These are phyloP conservation scores for Chouioia cunea DNA, from an alignment of 2,888 invertebrate genomes.

Conservation along the genomic window DNA sequence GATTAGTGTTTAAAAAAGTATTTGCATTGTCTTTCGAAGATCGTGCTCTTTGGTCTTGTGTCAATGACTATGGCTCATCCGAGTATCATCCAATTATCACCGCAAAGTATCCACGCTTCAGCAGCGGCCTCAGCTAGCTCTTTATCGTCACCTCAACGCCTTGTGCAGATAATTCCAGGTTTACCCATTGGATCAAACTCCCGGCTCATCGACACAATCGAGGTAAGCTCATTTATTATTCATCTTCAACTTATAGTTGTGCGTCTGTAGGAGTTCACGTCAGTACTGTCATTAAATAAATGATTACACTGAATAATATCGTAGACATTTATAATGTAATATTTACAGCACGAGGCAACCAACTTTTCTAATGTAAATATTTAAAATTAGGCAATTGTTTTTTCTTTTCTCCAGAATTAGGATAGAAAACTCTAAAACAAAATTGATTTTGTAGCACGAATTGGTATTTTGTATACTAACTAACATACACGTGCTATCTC, in stretches of 20 bases:
- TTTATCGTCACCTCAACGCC: constrained; percentile 56
- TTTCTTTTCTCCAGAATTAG: no score
- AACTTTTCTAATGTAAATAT: no score
- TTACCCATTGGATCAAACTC: constrained; percentile 56
- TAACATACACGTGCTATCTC: no score
- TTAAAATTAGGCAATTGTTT: no score
- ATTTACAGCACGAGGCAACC: no score
- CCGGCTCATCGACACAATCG: constrained; percentile 62
- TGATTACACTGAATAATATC: no score
- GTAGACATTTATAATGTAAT: no score
- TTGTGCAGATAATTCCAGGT: constrained; percentile 48
- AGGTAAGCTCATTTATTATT: constrained; percentile 51
- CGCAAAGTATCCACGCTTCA: constrained; percentile 23
- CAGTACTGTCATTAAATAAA: no score
- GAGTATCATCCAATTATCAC: constrained; percentile 39
- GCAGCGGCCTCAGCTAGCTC: constrained; percentile 50
- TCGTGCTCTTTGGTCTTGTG: constrained; percentile 52
- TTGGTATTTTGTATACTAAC: no score
- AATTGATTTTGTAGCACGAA: no score
- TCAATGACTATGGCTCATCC: constrained; percentile 53
- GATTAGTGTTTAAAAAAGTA: neutral
- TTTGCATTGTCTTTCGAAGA: constrained; percentile 3
- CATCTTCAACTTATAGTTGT: neutral
- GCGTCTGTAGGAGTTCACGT: constrained; percentile 21
- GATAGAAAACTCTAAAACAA: no score